These are phyloP conservation scores for Gulo gulo DNA, from an alignment of 2,113 vertebrate species.

Conservation along the genomic window DNA sequence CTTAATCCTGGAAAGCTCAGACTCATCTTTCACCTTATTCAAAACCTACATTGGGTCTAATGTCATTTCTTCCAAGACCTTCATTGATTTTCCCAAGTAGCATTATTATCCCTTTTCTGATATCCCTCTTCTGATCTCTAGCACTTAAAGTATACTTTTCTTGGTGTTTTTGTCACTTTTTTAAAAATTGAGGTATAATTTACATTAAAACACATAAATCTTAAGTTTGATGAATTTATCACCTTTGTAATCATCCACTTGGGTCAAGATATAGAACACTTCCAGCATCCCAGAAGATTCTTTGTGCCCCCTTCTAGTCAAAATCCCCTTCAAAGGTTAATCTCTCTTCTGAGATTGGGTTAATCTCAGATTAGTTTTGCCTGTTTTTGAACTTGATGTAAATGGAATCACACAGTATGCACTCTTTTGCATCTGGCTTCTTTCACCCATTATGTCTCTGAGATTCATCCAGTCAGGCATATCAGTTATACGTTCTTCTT, in stretches of 20 bases:
- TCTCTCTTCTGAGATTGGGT: neutral
- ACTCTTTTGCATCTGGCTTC: neutral
- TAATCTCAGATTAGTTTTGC: neutral
- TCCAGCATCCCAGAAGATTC: neutral
- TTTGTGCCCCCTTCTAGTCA: neutral
- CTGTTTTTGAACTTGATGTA: neutral
- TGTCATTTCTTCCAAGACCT: neutral
- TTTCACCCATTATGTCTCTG: neutral
- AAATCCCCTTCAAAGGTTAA: neutral
- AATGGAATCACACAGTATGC: no score
- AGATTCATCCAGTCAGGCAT: neutral
- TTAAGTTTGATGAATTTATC: neutral
- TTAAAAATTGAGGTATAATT: neutral
- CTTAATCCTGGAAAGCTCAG: neutral
- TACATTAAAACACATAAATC: neutral
- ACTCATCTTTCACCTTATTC: neutral
- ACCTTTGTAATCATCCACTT: neutral
- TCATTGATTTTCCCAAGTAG: neutral
- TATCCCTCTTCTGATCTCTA: neutral
- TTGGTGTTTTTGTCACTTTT: neutral
- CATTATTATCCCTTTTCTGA: neutral
- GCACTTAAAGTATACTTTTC: neutral
- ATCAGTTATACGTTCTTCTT: neutral
- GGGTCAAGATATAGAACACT: neutral
- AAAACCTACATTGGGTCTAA: neutral